These are phyloP conservation scores for Crotalus horridus DNA, from an alignment of 2,113 vertebrate genomes.

Conservation along the genomic window DNA sequence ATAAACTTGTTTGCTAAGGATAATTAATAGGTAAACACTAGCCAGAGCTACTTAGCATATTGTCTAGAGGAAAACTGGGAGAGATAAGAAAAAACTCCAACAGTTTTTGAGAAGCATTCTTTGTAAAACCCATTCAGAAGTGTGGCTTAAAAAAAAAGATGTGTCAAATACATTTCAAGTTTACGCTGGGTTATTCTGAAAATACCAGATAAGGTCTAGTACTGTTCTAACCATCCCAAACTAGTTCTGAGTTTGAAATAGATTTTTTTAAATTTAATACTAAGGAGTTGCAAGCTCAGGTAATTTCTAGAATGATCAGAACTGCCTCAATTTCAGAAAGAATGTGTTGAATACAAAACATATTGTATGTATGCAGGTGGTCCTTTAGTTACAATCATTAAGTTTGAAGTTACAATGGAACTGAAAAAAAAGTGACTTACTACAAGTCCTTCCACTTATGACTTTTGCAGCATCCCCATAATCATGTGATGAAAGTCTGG, in stretches of 20 bases:
- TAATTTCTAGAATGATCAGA: not conserved
- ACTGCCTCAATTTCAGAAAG: not conserved
- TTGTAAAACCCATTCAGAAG: not conserved
- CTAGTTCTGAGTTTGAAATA: not conserved
- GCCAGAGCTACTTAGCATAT: not conserved
- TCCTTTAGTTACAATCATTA: not conserved
- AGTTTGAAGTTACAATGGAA: not conserved
- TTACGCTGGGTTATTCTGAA: not conserved
- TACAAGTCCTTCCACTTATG: not conserved
- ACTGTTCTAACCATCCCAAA: not conserved
- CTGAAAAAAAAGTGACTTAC: not conserved
- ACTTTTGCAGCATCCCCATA: not conserved
- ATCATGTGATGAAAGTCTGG: not conserved
- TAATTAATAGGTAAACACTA: not conserved
- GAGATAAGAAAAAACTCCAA: not conserved
- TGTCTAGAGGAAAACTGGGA: not conserved
- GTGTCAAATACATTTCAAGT: not conserved
- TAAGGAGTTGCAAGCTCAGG: not conserved
- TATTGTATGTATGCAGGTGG: not conserved
- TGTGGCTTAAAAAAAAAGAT: not conserved
- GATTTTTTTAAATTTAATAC: not conserved
- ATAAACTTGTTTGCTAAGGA: not conserved
- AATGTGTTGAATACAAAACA: not conserved
- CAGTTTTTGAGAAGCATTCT: not conserved
- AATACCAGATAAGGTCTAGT: not conserved